Conservation (phyloP, 2,113 vertebrate genomes). For the Dolichotis patagonum region DNA sequence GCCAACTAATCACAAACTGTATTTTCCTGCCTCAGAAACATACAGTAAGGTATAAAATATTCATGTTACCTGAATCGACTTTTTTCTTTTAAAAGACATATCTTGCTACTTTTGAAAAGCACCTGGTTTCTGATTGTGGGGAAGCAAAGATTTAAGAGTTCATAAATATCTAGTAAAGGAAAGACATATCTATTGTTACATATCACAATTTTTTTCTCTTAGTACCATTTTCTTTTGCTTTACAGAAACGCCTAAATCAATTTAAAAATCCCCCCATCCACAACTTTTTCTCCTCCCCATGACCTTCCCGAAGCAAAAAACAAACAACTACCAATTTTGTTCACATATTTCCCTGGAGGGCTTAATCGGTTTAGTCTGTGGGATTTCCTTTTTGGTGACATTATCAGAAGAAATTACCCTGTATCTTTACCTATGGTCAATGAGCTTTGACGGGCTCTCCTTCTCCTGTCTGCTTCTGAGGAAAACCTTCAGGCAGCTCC, state of each 20-base stretch:
- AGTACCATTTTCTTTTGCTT: slow-evolving; percentile 24
- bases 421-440: slow-evolving; percentile 86
- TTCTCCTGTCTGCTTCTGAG: slow-evolving; percentile 73
- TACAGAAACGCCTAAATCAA: slow-evolving; percentile 35
- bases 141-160: slow-evolving; percentile 40
- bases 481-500: slow-evolving; percentile 52
- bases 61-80: neutral
- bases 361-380: slow-evolving; percentile 92
- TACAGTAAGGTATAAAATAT: slow-evolving; percentile 7
- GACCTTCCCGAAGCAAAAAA: neutral
- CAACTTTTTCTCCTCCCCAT: neutral
- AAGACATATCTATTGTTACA: slow-evolving; percentile 25
- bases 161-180: neutral
- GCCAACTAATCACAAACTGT: neutral
- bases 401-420: slow-evolving; percentile 90
- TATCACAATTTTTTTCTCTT: slow-evolving; percentile 9
- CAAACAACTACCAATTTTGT: slow-evolving; percentile 75
- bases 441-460: slow-evolving; percentile 86
- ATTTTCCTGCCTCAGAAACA: neutral
- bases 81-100: slow-evolving; percentile 27
- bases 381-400: slow-evolving; percentile 91
- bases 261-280: slow-evolving; percentile 3
- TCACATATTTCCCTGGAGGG: slow-evolving; percentile 81
- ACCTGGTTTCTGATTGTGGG: neutral
- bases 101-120: slow-evolving; percentile 22